These are phyloP conservation scores for Torymus tubicola DNA, from an alignment of 2,888 invertebrate species.

Conservation along the genomic window DNA sequence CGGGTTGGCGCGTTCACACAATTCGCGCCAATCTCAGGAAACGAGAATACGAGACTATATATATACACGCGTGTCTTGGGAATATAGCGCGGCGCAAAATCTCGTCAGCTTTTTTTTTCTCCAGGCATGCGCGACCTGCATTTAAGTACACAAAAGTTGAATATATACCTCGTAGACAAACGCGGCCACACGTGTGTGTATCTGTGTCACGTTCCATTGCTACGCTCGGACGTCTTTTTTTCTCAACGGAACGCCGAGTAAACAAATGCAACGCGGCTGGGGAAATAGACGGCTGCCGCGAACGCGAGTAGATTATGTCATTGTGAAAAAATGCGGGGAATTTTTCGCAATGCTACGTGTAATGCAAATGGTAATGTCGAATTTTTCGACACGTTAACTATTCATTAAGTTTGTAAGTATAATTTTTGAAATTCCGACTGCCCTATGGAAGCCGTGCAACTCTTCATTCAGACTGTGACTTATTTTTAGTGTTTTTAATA, in stretches of 20 bases:
- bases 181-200: constrained; percentile 4
- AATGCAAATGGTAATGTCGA: neutral
- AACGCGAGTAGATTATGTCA: neutral
- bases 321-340: neutral
- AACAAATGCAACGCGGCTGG: neutral
- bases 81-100: neutral
- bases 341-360: neutral
- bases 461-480: no score
- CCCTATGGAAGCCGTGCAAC: no score
- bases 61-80: constrained; percentile 16
- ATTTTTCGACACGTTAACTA: neutral
- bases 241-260: neutral
- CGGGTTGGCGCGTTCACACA: constrained; percentile 28
- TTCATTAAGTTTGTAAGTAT: neutral
- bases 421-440: neutral
- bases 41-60: constrained; percentile 21
- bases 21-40: constrained; percentile 49
- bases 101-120: neutral
- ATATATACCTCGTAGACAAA: constrained; percentile 2
- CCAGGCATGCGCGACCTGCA: neutral
- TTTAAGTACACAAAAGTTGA: constrained; percentile 15
- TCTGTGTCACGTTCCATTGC: neutral
- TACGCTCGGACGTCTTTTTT: neutral
- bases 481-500: no score
- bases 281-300: no score